A percentile compares a stretch with the other conserved stretches of the same genome.
phyloP scores from a whole-genome alignment of 2,113 vertebrate genomes.

The Passer montanus region DNA sequence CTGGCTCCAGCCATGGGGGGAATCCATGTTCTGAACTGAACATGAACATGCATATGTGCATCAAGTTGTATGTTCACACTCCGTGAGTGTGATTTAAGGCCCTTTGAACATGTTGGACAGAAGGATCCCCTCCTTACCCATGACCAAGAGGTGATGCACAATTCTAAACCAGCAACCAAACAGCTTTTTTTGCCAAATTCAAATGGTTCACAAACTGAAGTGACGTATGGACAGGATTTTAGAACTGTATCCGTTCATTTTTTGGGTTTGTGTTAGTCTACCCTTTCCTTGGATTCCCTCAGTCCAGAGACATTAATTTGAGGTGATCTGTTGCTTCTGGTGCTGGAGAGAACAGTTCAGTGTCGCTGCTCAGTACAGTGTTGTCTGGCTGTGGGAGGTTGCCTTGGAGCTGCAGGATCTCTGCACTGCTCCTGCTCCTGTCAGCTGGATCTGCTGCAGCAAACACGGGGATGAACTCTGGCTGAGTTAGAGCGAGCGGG shows the following conservation, averaged over 20 bases:
- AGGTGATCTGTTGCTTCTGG: neutral
- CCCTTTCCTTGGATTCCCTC: neutral
- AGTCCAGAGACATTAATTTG: neutral
- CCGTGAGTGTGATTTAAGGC: neutral
- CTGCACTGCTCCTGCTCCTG: neutral
- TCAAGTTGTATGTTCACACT: neutral
- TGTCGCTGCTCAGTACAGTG: neutral
- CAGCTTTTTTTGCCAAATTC: neutral
- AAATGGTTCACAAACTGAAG: neutral
- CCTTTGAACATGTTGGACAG: neutral
- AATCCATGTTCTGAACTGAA: rapidly evolving
- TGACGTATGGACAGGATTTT: neutral
- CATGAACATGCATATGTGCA: rapidly evolving
- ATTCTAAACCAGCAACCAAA: neutral
- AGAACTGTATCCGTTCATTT: neutral
- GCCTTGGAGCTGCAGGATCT: neutral
- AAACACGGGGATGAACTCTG: neutral
- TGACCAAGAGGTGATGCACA: neutral
- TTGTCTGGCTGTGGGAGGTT: neutral
- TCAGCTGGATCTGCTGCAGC: neutral
- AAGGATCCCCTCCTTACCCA: neutral
- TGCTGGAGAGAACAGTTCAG: neutral
- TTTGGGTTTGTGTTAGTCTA: neutral
- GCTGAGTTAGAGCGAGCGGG: rapidly evolving
- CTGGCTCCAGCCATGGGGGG: neutral